These are phyloP conservation scores for Anastrepha obliqua DNA, from an alignment of 1,140 invertebrate genomes.

Conservation along the genomic window DNA sequence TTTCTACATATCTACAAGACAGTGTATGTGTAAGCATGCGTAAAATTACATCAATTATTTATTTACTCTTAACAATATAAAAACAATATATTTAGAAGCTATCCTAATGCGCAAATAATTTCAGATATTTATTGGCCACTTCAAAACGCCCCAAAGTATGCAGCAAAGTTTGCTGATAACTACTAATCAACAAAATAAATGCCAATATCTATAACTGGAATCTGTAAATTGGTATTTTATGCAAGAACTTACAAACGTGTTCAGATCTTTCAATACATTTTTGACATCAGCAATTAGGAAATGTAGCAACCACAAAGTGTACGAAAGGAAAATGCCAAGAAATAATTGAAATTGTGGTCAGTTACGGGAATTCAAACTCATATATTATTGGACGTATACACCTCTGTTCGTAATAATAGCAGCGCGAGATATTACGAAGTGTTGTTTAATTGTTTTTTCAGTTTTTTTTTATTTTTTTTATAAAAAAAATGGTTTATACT, in stretches of 20 bases:
- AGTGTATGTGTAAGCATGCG: too few species aligned
- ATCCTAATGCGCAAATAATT: not conserved
- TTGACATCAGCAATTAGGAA: conserved; percentile 41
- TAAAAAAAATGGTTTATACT: too few species aligned
- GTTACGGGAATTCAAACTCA: not conserved
- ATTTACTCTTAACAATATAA: not conserved
- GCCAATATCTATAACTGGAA: conserved; percentile 23
- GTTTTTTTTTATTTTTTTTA: too few species aligned
- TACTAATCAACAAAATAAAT: conserved; percentile 14
- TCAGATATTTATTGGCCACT: not conserved
- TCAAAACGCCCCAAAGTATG: not conserved
- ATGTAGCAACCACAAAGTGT: not conserved
- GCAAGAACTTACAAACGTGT: not conserved
- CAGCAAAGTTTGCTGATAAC: conserved; percentile 11
- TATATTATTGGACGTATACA: not conserved
- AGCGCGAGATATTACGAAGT: too few species aligned
- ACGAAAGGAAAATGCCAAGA: conserved; percentile 26
- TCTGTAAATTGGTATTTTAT: not conserved
- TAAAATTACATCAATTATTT: not conserved
- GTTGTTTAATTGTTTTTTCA: too few species aligned
- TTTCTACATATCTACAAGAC: too few species aligned
- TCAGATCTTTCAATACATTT: conserved; percentile 9
- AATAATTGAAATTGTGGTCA: conserved; percentile 27
- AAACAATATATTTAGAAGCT: not conserved
- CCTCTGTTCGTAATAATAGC: not conserved